Percentiles rank a stretch among this genome's conserved stretches.
Evolutionary conservation across 2,888 invertebrate species (phyloP).

Genomic region (Coelogynopora nodosa): DNA sequence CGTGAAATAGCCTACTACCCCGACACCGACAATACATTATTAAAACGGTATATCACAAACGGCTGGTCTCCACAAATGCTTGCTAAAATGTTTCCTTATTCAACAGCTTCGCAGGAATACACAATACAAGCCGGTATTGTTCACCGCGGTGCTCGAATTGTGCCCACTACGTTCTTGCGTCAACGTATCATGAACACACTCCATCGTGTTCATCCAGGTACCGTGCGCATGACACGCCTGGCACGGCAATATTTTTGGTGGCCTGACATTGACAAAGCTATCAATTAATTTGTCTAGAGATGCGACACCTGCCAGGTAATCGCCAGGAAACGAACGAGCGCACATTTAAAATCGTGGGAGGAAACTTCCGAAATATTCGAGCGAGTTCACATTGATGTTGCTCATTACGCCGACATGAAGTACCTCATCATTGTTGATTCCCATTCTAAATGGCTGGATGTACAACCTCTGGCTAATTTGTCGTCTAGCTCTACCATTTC

Average conservation of each 20-base stretch:
- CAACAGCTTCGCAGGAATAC: constrained; percentile 29
- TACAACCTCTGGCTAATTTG: neutral
- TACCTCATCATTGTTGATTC: neutral
- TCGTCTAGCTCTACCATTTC: neutral
- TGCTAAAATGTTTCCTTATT: neutral
- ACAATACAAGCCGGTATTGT: constrained; percentile 35
- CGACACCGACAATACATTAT: neutral
- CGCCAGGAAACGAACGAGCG: constrained; percentile 16
- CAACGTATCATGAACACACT: neutral
- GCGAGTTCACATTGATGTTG: constrained; percentile 28
- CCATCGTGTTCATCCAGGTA: constrained; percentile 36
- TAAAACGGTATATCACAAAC: constrained; percentile 8
- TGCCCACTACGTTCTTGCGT: neutral
- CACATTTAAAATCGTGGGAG: constrained; percentile 14
- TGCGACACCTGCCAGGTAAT: constrained; percentile 26
- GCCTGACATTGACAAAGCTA: constrained; percentile 34
- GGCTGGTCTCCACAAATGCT: constrained; percentile 34
- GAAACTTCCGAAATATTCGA: constrained; percentile 32
- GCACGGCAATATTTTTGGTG: constrained; percentile 40
- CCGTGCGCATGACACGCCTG: constrained; percentile 39
- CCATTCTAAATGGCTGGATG: constrained; percentile 5
- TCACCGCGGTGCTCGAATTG: neutral
- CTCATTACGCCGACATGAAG: constrained; percentile 16
- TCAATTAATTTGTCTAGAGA: neutral
- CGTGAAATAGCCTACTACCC: neutral